Percentiles rank a stretch among this genome's conserved stretches.
phyloP scores from a whole-genome alignment of 35 echinoderm and acorn worm genomes.

The Lytechinus variegatus region DNA sequence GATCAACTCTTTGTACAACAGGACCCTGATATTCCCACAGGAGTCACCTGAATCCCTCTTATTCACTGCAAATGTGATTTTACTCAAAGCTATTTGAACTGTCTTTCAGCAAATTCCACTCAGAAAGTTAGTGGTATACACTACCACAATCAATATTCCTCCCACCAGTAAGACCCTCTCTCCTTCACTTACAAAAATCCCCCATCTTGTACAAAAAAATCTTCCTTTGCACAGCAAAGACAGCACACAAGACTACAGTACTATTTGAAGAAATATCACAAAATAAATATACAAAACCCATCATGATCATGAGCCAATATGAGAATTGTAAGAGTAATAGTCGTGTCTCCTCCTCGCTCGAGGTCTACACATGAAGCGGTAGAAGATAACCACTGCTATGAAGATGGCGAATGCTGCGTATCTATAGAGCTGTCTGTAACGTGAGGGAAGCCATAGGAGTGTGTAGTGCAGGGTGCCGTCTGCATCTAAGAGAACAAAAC shows the following conservation, averaged over 20 bases:
- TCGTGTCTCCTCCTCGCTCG: constrained; percentile 54
- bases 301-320: background rate
- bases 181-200: too few species aligned
- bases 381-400: constrained; percentile 40
- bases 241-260: background rate
- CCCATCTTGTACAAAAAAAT: background rate
- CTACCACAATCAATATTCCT: too few species aligned
- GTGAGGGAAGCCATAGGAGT: constrained; percentile 81
- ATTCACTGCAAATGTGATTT: too few species aligned
- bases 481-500: constrained; percentile 55
- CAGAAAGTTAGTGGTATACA: too few species aligned
- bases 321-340: background rate
- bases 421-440: constrained; percentile 81
- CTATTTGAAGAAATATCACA: background rate
- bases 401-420: constrained; percentile 66
- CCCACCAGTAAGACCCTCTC: too few species aligned
- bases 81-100: too few species aligned
- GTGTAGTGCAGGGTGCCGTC: constrained; percentile 71
- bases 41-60: too few species aligned
- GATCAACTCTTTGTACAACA: too few species aligned
- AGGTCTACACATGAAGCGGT: constrained; percentile 54
- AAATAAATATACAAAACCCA: background rate
- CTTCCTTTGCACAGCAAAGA: background rate
- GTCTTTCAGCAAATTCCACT: too few species aligned
- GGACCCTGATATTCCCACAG: too few species aligned